Percentiles rank a stretch among this genome's conserved stretches.
Conservation (phyloP, 1,140 invertebrate genomes). For the Armadillidium nasatum region DNA sequence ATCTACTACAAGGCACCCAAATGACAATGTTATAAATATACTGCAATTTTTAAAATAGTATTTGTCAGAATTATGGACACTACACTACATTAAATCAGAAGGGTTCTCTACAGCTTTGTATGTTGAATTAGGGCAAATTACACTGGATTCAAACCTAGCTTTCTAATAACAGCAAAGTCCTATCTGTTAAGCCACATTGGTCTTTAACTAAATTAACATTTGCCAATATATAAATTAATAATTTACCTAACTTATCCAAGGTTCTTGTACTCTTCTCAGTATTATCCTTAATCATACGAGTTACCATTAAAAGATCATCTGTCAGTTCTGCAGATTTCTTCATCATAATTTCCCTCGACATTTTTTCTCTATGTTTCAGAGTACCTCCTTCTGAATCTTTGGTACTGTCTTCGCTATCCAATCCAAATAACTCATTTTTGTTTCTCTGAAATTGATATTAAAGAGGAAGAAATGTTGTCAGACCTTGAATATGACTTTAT, state of each 20-base stretch:
- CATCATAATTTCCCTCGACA: slow-evolving; percentile 32
- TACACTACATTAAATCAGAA: no score
- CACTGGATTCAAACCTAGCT: no score
- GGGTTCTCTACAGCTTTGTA: no score
- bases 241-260: slow-evolving; percentile 36
- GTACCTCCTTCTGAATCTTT: slow-evolving; percentile 3
- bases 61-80: no score
- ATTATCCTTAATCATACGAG: slow-evolving; percentile 39
- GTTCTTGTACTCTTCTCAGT: slow-evolving; percentile 41
- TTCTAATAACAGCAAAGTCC: not conserved
- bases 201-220: not conserved
- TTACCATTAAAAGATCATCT: slow-evolving; percentile 37
- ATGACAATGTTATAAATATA: no score
- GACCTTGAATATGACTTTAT: no score
- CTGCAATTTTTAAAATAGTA: no score
- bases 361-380: slow-evolving; percentile 24
- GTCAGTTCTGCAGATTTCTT: slow-evolving; percentile 37
- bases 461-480: no score
- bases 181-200: not conserved
- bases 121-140: no score
- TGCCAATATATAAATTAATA: not conserved
- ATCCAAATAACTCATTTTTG: slow-evolving; percentile 38
- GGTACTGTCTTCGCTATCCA: not conserved
- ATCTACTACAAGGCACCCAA: no score
- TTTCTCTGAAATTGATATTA: slow-evolving; percentile 30